These are phyloP conservation scores for Conger conger DNA, from an alignment of 2,113 vertebrate species.

Conservation along the genomic window DNA sequence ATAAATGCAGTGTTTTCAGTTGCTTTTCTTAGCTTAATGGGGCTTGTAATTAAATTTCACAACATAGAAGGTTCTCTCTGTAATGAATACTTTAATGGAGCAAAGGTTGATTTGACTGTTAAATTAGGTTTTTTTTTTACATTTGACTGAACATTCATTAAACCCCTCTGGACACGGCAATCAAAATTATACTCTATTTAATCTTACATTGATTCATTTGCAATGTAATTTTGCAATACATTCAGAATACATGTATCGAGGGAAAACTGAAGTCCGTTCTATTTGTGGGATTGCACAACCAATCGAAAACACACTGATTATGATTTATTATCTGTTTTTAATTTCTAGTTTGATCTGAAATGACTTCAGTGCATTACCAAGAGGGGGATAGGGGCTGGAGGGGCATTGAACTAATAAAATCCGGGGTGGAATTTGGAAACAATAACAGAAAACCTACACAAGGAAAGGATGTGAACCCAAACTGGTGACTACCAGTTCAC, in stretches of 20 bases:
- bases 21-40: constrained; percentile 4
- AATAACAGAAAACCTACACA: too few relatives aligned
- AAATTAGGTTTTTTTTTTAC: not conserved
- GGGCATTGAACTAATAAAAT: too few relatives aligned
- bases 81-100: constrained; percentile 4
- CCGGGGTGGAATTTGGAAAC: too few relatives aligned
- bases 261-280: not conserved
- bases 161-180: not conserved
- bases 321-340: not conserved
- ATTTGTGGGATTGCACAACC: not conserved
- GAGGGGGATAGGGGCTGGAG: too few relatives aligned
- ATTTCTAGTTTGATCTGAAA: not conserved
- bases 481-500: too few relatives aligned
- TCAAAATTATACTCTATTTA: not conserved
- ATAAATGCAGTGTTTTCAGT: constrained; percentile 8
- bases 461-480: too few relatives aligned
- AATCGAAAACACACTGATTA: not conserved
- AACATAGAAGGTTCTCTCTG: not conserved
- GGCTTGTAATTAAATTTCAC: constrained; percentile 3
- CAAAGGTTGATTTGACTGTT: constrained; percentile 3
- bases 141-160: not conserved
- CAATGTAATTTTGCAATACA: not conserved
- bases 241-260: not conserved
- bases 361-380: too few relatives aligned
- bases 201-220: not conserved